Evolutionary conservation across 2,888 invertebrate species (phyloP), one percentile per base, ranked within the genome.

Genomic region (Trissolcus japonicus): DNA sequence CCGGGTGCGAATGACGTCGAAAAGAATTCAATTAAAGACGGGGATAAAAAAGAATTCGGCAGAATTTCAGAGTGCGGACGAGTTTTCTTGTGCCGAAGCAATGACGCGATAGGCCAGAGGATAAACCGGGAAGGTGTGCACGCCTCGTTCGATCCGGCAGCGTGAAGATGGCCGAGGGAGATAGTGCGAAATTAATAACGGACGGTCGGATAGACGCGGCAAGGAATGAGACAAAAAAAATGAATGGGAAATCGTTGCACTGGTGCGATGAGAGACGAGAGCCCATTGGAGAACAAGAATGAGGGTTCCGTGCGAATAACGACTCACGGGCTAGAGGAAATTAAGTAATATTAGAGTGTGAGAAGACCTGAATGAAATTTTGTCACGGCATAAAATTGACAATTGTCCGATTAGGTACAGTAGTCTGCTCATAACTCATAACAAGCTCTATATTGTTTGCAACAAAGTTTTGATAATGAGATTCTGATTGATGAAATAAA

Each of bases 151-250:
- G 85, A 84, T 86, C 82, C 84, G 82, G 83, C 86, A 84, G 85
- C 85, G 85, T 86, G 85, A 86, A 87, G 86, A 87, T 86, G 84
- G 83, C 86, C 83, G 83, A 82, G 82, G 82, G 77, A 86, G 87
- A 87, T 86, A 87, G 84, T 81, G 81, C 80, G 82, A 82, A 86
- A 86, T 87, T 87, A 87, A 87, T 86, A 86, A 86, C 85, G 85
- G 85, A 82, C 84, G 82, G 80, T 76, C 79, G 83, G 86, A 86
- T 85, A 85, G 84, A 83, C 82, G 80, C 80, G 81, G 62, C 68
- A 57, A 54, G 25, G n/a, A 60, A 51, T 63, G 62, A 54, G 68
- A 50, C 59, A 72, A 40, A 66, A 74, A 71, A 66, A 56, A 50
- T 54, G 69, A 68, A 68, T 76, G 69, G 61, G 62, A 61, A 25